These are phyloP conservation scores for Brachynemurus nebulosus DNA, from an alignment of 2,888 invertebrate genomes.

Conservation along the genomic window DNA sequence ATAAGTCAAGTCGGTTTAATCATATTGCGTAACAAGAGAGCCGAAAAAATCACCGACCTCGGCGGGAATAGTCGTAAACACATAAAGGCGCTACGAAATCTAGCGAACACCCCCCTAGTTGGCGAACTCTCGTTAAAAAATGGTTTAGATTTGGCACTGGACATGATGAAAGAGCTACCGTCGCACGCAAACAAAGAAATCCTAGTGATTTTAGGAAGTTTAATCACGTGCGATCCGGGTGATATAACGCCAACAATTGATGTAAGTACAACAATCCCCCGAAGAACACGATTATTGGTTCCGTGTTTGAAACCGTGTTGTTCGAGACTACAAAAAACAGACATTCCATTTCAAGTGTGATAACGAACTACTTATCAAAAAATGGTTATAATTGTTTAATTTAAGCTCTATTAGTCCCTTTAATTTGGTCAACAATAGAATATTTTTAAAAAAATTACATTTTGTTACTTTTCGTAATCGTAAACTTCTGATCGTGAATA, in stretches of 20 bases:
- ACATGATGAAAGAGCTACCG: slow-evolving; percentile 76
- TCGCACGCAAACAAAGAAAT: slow-evolving; percentile 92
- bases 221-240: slow-evolving; percentile 94
- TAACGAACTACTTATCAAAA: too few relatives aligned
- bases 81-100: slow-evolving; percentile 49
- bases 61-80: slow-evolving; percentile 77
- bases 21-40: slow-evolving; percentile 80
- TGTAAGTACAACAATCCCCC: too few relatives aligned
- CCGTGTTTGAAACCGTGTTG: too few relatives aligned
- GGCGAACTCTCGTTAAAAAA: slow-evolving; percentile 97
- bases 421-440: too few relatives aligned
- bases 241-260: slow-evolving; percentile 77
- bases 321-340: too few relatives aligned
- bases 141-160: slow-evolving; percentile 74
- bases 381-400: too few relatives aligned
- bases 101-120: slow-evolving; percentile 50
- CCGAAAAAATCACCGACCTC: slow-evolving; percentile 82
- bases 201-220: slow-evolving; percentile 78
- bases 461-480: too few relatives aligned
- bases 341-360: too few relatives aligned
- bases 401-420: too few relatives aligned
- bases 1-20: slow-evolving; percentile 94
- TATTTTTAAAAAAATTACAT: too few relatives aligned
- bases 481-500: too few relatives aligned
- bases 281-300: too few relatives aligned